A percentile compares a stretch with the other conserved stretches of the same genome.
Evolutionary conservation across 2,113 vertebrate genomes (phyloP).

Genomic region (Protomyctophum bolini): DNA sequence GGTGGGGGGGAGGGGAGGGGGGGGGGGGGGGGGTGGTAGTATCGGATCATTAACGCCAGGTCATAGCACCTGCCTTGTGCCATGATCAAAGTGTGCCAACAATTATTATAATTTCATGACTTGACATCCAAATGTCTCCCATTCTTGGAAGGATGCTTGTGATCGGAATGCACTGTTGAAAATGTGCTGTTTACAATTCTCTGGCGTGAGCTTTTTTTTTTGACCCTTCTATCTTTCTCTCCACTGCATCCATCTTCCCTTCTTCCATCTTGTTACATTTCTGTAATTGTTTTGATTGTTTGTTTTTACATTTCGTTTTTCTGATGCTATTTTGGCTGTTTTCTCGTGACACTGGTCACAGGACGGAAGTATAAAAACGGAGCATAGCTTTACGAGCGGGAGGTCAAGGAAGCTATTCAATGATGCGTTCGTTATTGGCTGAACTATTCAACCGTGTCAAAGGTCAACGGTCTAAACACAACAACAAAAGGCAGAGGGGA

Average conservation of each 20-base stretch:
- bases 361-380: too few relatives aligned
- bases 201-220: background rate
- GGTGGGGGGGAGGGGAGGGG: background rate
- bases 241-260: too few relatives aligned
- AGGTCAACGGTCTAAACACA: background rate
- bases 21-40: too few relatives aligned
- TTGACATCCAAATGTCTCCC: background rate
- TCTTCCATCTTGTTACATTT: too few relatives aligned
- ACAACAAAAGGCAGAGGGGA: background rate
- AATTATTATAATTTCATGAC: background rate
- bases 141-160: background rate
- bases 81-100: background rate
- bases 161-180: background rate
- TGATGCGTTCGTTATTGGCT: too few relatives aligned
- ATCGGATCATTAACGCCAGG: background rate
- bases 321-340: too few relatives aligned
- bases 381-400: too few relatives aligned
- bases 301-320: too few relatives aligned
- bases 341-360: too few relatives aligned
- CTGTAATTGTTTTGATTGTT: too few relatives aligned
- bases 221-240: too few relatives aligned
- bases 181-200: background rate
- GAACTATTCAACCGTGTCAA: too few relatives aligned
- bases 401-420: background rate
- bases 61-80: conserved; percentile 7